Conservation (phyloP, 2,797 vertebrate genomes). For the Alouatta caraya region DNA sequence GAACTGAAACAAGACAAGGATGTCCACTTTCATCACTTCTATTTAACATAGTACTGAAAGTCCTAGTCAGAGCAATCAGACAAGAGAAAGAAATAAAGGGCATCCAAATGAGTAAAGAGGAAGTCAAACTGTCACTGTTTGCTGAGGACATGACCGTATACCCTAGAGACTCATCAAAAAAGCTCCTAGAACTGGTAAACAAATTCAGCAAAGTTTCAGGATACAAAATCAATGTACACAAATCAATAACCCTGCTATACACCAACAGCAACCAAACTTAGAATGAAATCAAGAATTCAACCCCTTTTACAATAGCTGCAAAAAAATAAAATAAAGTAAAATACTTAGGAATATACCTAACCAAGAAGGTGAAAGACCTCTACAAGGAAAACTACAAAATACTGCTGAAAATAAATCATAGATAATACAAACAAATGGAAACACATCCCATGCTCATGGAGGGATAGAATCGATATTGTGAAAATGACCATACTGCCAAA, state of each 20-base stretch:
- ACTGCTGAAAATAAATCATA: neutral
- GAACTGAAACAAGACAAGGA: neutral
- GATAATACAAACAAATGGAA: neutral
- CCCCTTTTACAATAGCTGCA: neutral
- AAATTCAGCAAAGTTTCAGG: neutral
- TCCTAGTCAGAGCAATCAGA: neutral
- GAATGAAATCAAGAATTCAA: neutral
- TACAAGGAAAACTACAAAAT: neutral
- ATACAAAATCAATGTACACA: neutral
- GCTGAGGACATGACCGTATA: neutral
- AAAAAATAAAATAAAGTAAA: neutral
- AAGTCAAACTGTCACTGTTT: neutral
- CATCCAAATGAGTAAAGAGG: neutral
- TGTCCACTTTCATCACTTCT: neutral
- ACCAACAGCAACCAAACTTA: neutral
- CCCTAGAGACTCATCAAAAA: neutral
- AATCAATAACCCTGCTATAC: neutral
- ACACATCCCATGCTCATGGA: neutral
- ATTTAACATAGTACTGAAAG: neutral
- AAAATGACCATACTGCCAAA: neutral
- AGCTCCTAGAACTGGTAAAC: neutral
- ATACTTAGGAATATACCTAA: neutral
- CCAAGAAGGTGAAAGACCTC: neutral
- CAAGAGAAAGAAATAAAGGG: neutral
- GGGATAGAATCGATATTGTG: neutral